These are phyloP conservation scores for Pollenia angustigena DNA, from an alignment of 2,888 invertebrate genomes.

Conservation along the genomic window DNA sequence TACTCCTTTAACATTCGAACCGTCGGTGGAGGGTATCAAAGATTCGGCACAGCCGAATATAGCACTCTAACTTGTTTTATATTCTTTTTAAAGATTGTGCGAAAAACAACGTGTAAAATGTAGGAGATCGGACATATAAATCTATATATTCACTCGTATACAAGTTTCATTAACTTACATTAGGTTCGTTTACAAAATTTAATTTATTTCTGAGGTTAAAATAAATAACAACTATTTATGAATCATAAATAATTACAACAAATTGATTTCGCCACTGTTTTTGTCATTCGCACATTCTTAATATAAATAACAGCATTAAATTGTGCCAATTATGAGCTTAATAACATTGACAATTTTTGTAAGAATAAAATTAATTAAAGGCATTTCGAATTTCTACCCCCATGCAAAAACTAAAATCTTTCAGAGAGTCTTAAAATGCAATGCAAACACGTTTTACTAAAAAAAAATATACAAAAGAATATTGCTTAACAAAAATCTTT, in stretches of 20 bases:
- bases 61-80: no score
- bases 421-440: constrained; percentile 49
- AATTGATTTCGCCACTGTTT: constrained; percentile 75
- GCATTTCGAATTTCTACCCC: constrained; percentile 71
- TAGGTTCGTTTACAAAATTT: neutral
- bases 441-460: constrained; percentile 76
- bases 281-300: constrained; percentile 53
- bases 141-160: no score
- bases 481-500: constrained; percentile 76
- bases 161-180: no score
- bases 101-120: no score
- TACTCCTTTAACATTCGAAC: no score
- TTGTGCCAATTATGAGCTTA: constrained; percentile 48
- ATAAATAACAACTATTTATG: constrained; percentile 16
- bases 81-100: no score
- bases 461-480: constrained; percentile 19
- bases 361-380: constrained; percentile 49
- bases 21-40: no score
- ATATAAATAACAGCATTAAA: constrained; percentile 37
- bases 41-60: no score
- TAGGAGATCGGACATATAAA: no score
- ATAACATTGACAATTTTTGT: constrained; percentile 39
- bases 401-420: constrained; percentile 7
- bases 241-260: constrained; percentile 30
- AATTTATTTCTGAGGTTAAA: neutral